Evolutionary conservation across 1,140 invertebrate genomes (phyloP).

Genomic region (Macrocentrus cingulum): DNA sequence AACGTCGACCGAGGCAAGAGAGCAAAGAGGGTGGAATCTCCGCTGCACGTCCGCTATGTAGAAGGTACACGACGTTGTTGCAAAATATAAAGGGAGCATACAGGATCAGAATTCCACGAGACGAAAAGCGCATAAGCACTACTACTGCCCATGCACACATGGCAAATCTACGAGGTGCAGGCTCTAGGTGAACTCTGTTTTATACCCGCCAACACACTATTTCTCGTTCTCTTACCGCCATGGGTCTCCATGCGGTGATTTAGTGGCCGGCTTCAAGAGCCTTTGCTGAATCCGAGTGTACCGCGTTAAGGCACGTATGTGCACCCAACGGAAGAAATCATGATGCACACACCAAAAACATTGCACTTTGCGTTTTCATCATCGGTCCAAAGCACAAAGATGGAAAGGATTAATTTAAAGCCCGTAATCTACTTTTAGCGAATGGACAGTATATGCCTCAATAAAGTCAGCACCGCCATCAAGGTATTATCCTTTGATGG

Average conservation of each 20-base stretch:
- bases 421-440: too few species aligned
- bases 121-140: constrained; percentile 11
- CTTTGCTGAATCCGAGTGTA: too few species aligned
- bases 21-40: background rate
- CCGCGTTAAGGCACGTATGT: too few species aligned
- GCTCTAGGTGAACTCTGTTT: constrained; percentile 8
- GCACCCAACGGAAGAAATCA: too few species aligned
- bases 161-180: constrained; percentile 9
- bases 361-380: too few species aligned
- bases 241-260: constrained; percentile 10
- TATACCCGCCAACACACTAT: constrained; percentile 3
- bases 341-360: too few species aligned
- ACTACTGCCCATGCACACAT: constrained; percentile 11
- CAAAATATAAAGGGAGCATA: constrained; percentile 6
- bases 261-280: too few species aligned
- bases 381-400: too few species aligned
- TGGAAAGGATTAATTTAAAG: too few species aligned
- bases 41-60: constrained; percentile 14
- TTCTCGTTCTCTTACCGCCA: background rate
- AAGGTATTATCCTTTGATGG: too few species aligned
- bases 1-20: background rate
- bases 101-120: background rate
- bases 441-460: too few species aligned
- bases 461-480: too few species aligned
- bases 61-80: constrained; percentile 11